Percentiles rank a stretch among this genome's conserved stretches.
These are phyloP conservation scores for Euura lappo DNA, from an alignment of 1,140 invertebrate species.

Conservation along the genomic window DNA sequence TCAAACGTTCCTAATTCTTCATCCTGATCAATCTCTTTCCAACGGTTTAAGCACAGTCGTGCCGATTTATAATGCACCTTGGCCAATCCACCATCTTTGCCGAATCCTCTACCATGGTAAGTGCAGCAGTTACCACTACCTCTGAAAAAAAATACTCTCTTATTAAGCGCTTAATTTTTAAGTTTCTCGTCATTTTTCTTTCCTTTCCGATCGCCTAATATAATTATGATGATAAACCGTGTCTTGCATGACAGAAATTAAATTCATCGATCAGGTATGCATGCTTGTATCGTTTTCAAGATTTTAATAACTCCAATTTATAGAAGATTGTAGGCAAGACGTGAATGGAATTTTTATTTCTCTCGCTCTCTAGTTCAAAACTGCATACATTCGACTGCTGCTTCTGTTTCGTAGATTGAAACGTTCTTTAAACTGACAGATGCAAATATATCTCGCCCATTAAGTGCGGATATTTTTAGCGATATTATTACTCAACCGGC, in stretches of 20 bases:
- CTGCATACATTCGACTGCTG: no score
- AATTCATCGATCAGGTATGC: no score
- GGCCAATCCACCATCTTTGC: constrained; percentile 38
- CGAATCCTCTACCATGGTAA: constrained; percentile 29
- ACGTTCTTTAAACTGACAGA: background rate
- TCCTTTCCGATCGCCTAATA: background rate
- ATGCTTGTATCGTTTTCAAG: no score
- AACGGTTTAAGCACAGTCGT: constrained; percentile 29
- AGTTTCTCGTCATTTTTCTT: background rate
- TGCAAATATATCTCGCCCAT: background rate
- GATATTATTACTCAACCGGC: background rate
- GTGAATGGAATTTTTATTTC: no score
- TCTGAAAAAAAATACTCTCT: constrained; percentile 48
- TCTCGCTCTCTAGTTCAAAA: no score
- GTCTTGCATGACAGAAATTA: no score
- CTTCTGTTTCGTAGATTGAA: no score
- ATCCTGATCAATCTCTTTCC: background rate
- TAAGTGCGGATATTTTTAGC: background rate
- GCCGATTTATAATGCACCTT: constrained; percentile 39
- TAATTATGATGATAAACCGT: no score
- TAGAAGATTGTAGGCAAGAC: no score
- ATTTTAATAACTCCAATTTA: no score
- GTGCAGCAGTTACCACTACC: constrained; percentile 43
- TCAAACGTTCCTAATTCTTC: constrained; percentile 16
- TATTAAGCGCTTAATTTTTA: constrained; percentile 33